Percentiles rank a stretch among this genome's conserved stretches.
Conservation (phyloP, 2,113 vertebrate species). For the Engraulis encrasicolus region DNA sequence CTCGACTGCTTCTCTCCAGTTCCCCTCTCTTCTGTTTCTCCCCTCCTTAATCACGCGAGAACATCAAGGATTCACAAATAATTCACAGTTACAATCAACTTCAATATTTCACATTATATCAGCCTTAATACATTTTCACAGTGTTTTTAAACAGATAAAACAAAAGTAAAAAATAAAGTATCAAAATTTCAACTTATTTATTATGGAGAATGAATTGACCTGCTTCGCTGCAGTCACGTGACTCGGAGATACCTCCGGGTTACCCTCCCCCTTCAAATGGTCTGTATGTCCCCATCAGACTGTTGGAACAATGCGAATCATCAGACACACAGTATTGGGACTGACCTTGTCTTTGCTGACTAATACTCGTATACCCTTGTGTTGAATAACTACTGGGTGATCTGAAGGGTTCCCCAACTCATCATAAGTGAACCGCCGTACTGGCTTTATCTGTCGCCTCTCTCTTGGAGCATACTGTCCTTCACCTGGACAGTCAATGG, state of each 20-base stretch:
- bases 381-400: background rate
- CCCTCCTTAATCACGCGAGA: too few relatives aligned
- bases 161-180: too few relatives aligned
- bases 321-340: background rate
- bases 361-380: background rate
- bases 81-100: too few relatives aligned
- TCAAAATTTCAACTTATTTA: too few relatives aligned
- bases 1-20: too few relatives aligned
- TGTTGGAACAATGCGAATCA: background rate
- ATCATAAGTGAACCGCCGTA: background rate
- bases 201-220: background rate
- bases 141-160: too few relatives aligned
- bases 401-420: background rate
- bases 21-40: too few relatives aligned
- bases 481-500: background rate
- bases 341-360: background rate
- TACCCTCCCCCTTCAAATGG: background rate
- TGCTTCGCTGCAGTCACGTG: background rate
- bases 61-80: too few relatives aligned
- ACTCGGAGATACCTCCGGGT: background rate
- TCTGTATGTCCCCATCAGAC: constrained; percentile 4
- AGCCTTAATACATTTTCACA: too few relatives aligned
- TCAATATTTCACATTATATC: too few relatives aligned
- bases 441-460: background rate
- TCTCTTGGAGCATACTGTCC: background rate